Base-by-base conservation (phyloP, 2,113 vertebrate genomes). In the Gymnarchus niloticus region DNA sequence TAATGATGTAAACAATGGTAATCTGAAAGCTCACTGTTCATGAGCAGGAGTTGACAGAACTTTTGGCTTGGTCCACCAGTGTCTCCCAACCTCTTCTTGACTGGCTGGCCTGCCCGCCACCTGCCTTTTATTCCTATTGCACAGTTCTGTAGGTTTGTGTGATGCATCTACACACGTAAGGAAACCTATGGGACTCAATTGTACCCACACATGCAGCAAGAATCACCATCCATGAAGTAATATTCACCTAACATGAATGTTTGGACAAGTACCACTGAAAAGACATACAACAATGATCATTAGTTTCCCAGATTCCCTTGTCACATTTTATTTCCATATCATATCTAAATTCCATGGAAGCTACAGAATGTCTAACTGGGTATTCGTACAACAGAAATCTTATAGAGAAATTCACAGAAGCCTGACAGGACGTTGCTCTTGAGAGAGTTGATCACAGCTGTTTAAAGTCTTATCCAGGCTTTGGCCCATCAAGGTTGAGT, bases 301-400 rank as follows among this genome's bases (percentile, higher is more conserved):
- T 21, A 28, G 80, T 23, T 54, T 14, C 17, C 21, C 23, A 54
- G 54, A 46, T 83, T 84, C 61, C 82, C 81, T 19, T 28, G 89
- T 91, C 87, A 89, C 91, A 88, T 92, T 91, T 91, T 89, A 90
- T 69, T 89, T 73, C 88, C 89, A 91, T 84, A 90, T 90, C 77
- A 92, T 94, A 93, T 90, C 92, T 88, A 92, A 92, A 92, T 93
- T 94, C 92, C 91, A 93, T 92, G 92, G 90, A 92, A 91, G 91
- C 87, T 93, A 92, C 94, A 92, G 92, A 93, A 92, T 89, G 88
- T 90, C 23, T 87, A 87, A 81, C 88, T 90, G 90, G 90, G 90
- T 90, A 92, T 93, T 95, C 94, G 95, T 94, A 93, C 94, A 95
- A 54, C 93, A 94, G 95, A 95, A 93, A 96, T 95, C 94, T 94